Evolutionary conservation across 2,797 vertebrate genomes (phyloP), one percentile per base, ranked within the genome.

Genomic region (Neosilurus hyrtlii): DNA sequence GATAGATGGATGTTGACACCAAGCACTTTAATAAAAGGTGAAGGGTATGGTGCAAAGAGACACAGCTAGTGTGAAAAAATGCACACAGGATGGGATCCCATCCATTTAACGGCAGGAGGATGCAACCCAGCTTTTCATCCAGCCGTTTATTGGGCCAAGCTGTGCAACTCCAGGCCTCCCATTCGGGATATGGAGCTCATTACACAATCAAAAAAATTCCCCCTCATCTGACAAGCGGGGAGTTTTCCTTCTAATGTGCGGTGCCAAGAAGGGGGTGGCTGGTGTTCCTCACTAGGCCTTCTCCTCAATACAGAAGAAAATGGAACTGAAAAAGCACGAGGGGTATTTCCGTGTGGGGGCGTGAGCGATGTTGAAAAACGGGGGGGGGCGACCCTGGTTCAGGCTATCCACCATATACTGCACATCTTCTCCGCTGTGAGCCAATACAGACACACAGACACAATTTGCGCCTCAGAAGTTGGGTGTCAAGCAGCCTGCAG

Each of bases 391-490:
- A 87, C 54, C 84, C 90, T 89, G 88, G 88, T 91, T 89, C 91
- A 90, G 88, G 88, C 91, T 89, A 89, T 91, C 92, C 89, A 88
- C 82, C 85, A 79, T 83, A 87, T 78, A 88, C 63, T 89, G 82
- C 82, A 87, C 26, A 79, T 72, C 68, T 70, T 65, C 62, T 82
- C 59, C 24, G 30, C 20, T 35, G 89, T 83, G 68, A 88, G 74
- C 85, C 86, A 83, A 88, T 57, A 80, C 81, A 83, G 66, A 82
- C 66, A 67, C 66, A 83, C 90, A 90, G 82, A 78, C 86, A 85
- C 84, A 88, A 88, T 88, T 86, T 43, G 56, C 37, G 30, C 82
- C 87, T 87, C 83, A 86, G 80, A 87, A 79, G 85, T 82, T 82
- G 85, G 83, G 86, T 86, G 84, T 86, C n/a, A 85, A 87, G 88